These are phyloP conservation scores for Siniperca scherzeri DNA, from an alignment of 2,797 vertebrate species.

Conservation along the genomic window DNA sequence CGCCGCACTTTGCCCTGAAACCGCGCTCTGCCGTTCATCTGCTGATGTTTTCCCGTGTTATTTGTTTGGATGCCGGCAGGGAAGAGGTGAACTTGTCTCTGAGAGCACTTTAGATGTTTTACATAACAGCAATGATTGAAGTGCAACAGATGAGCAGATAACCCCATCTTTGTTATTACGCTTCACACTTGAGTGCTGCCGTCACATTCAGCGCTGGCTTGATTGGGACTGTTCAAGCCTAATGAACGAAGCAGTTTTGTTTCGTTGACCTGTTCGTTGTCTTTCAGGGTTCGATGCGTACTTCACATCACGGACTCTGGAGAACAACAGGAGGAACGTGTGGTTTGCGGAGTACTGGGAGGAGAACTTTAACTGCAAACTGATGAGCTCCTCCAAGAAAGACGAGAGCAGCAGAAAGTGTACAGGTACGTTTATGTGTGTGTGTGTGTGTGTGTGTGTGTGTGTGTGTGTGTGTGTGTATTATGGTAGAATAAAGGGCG, in stretches of 20 bases:
- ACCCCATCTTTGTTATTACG: background rate
- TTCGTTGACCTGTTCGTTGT: constrained; percentile 16
- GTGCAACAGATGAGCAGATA: constrained; percentile 3
- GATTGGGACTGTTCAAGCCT: background rate
- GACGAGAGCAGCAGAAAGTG: constrained; percentile 95
- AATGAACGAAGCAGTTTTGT: constrained; percentile 7
- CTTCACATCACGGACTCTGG: constrained; percentile 92
- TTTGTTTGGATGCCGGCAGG: background rate
- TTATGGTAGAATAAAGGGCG: too few species aligned
- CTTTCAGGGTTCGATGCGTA: constrained; percentile 93
- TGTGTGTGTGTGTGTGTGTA: too few species aligned
- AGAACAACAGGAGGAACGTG: constrained; percentile 97
- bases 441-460: background rate
- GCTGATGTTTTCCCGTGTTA: background rate
- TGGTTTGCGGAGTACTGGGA: constrained; percentile 99
- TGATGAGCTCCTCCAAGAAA: constrained; percentile 95
- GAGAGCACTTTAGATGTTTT: background rate
- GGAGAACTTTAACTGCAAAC: constrained; percentile 98
- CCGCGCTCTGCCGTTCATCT: background rate
- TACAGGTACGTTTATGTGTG: constrained; percentile 86
- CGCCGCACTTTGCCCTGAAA: background rate
- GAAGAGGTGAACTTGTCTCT: background rate
- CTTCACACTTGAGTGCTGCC: background rate
- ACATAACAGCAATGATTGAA: constrained; percentile 9
- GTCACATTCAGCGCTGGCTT: background rate